Evolutionary conservation across 1,140 invertebrate species (phyloP).

Genomic region (Drosophila erecta): DNA sequence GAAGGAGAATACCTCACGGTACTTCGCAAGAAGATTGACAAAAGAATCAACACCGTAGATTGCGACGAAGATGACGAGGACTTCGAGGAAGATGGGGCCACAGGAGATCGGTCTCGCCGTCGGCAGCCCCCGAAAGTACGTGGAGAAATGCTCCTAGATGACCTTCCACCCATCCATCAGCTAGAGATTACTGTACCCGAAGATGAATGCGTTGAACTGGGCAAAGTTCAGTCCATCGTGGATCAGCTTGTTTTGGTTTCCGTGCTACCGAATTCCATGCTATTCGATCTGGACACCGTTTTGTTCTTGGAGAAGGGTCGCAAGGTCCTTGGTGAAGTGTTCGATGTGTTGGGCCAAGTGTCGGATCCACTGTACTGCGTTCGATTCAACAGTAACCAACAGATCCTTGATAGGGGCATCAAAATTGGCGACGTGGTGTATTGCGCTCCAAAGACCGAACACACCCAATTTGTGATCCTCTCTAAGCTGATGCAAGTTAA

Average conservation of each 20-base stretch:
- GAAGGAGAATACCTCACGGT: conserved; percentile 71
- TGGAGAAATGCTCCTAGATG: conserved; percentile 86
- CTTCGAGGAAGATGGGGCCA: conserved; percentile 48
- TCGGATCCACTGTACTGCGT: conserved; percentile 92
- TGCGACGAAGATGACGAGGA: conserved; percentile 77
- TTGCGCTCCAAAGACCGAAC: conserved; percentile 90
- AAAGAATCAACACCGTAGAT: conserved; percentile 62
- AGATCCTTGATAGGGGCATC: conserved; percentile 89
- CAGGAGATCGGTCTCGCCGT: conserved; percentile 21
- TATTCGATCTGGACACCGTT: conserved; percentile 93
- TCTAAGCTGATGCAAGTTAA: conserved; percentile 90
- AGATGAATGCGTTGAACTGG: conserved; percentile 90
- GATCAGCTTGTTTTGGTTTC: conserved; percentile 91
- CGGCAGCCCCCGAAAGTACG: conserved; percentile 66
- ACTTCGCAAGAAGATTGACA: conserved; percentile 70
- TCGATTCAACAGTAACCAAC: conserved; percentile 91
- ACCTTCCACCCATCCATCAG: conserved; percentile 93
- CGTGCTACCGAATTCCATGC: conserved; percentile 88
- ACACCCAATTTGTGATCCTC: conserved; percentile 91
- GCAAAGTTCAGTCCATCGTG: conserved; percentile 89
- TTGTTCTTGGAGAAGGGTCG: conserved; percentile 91
- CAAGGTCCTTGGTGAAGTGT: conserved; percentile 91
- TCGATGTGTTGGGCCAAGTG: conserved; percentile 95
- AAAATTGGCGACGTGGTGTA: conserved; percentile 89
- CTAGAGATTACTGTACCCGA: conserved; percentile 91